These are phyloP conservation scores for Micropoecilia bifurca DNA, from an alignment of 2,797 vertebrate species.

Conservation along the genomic window DNA sequence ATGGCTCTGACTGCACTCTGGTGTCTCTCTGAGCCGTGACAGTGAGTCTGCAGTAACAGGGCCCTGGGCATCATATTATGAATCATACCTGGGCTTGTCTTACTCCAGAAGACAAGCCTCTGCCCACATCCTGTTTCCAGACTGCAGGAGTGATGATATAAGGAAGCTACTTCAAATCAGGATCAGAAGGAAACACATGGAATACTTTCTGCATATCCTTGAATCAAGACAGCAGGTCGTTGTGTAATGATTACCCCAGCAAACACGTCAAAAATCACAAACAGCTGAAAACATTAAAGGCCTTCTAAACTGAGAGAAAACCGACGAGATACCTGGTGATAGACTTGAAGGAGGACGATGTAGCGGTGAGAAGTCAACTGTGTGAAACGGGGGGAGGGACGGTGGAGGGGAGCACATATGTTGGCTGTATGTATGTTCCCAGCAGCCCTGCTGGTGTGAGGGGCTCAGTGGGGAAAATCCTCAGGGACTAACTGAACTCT, in stretches of 20 bases:
- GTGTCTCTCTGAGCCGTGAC: conserved; percentile 19
- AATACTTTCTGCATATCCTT: neutral
- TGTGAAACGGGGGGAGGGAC: conserved; percentile 1
- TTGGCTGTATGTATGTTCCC: conserved; percentile 24
- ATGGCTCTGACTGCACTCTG: conserved; percentile 30
- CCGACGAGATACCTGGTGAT: neutral
- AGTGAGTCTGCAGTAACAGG: conserved; percentile 9
- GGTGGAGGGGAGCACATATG: conserved; percentile 20
- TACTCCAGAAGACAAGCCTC: conserved; percentile 4
- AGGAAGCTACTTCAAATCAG: conserved; percentile 11
- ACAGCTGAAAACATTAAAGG: conserved; percentile 11
- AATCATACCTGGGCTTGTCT: conserved; percentile 31
- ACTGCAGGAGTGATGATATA: neutral
- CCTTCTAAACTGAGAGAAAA: conserved; percentile 1
- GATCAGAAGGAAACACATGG: conserved; percentile 1
- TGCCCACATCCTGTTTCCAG: too few relatives aligned
- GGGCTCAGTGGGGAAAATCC: conserved; percentile 51
- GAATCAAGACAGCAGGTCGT: conserved; percentile 10
- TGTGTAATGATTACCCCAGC: conserved; percentile 15
- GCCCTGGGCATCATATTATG: conserved; percentile 21
- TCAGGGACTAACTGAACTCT: conserved; percentile 64
- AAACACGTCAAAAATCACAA: conserved; percentile 22
- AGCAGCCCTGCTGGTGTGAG: conserved; percentile 27
- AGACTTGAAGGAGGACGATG: neutral
- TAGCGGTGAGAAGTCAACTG: conserved; percentile 8